Base-by-base conservation (phyloP, 2,888 invertebrate genomes). In the Hybos culiciformis region DNA sequence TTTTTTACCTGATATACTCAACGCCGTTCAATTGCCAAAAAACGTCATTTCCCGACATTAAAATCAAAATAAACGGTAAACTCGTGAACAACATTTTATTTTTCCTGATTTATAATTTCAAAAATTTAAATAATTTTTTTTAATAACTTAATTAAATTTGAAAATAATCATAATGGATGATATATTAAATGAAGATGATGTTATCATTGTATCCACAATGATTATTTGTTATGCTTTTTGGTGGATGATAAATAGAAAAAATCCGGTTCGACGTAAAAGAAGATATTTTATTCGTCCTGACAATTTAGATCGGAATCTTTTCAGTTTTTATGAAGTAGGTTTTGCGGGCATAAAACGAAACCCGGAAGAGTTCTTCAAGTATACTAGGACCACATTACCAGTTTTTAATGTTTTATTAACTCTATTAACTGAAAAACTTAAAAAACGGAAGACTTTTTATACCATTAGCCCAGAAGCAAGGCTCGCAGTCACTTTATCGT, bases 401-500 rank as follows among this genome's bases (percentile, higher is more conserved):
- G 26, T 26, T 12, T 26, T 12, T 26, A 26, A 26, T 26, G 26
- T 26, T 12, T 26, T 26, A 26, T 26, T 26, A 26, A 26, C 26
- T 12, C 12, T 26, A 12, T 12, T 26, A 12, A 26, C 9, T 26
- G 9, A 12, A 26, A 26, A 19, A 17, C 19, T 41, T 12, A 15
- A 4, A 29, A 41, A 36, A 26, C 11, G 12, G 7, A 32, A 15
- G 1, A 37, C 24, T 4, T 6, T 39, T 3, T 2, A 18, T 33
- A 11, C 39, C 5, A 39, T 43, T 26, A 5, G 7, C 1, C 9
- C 32, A 11, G 44, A 37, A 19, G 17, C 12, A n/a, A 37, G 41
- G 14, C 15, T 44, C 9, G 41, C 41, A 19, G 3, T 41, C 3
- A 41, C 41, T 23, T 32, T 45, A 20, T 18, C 24, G 41, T 45